Evolutionary conservation across 2,888 invertebrate genomes (phyloP), one percentile per base, ranked within the genome.

Genomic region (Acanthosepion pharaonis): DNA sequence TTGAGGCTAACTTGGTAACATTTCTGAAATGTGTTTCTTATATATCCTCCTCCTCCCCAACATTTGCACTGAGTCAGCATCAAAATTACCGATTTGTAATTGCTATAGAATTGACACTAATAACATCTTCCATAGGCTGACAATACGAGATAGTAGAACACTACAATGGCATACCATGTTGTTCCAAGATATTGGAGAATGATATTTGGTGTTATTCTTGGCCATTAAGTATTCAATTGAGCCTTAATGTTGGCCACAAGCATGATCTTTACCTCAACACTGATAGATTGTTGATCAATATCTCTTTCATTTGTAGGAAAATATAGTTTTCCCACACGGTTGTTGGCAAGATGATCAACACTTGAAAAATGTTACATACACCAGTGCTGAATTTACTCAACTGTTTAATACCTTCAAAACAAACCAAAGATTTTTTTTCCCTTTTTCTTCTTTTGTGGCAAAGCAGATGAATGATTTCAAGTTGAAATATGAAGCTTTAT

Each of bases 161-260:
- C 18, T n/a, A 11, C 3, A 78, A 78, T 78, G 78, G 78, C n/a
- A 15, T 11, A n/a, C 33, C 78, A 78, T 15, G n/a, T 5, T 33
- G 78, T 78, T 78, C 78, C 78, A 33, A n/a, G n/a, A 78, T 78
- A 78, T 78, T 18, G 15, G 78, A 78, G 78, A 78, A 78, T 78
- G 78, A n/a, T 78, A 78, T 78, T n/a, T 78, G 78, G 78, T 78
- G 78, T 78, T 78, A 78, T 78, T n/a, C 78, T 78, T 78, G 78
- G 78, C n/a, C 78, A 78, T 78, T 78, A 78, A 78, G 78, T 78
- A n/a, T 78, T 78, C 78, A 78, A 78, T 78, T 78, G 78, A 78
- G n/a, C n/a, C 78, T 9, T 78, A 78, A 78, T 78, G n/a, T 78
- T 78, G n/a, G n/a, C 78, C n/a, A 78, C 78, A n/a, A n/a, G n/a